Percentiles rank a stretch among this genome's conserved stretches.
Conservation (phyloP, 2,797 vertebrate species). For the Tokudaia tokunoshimensis region DNA sequence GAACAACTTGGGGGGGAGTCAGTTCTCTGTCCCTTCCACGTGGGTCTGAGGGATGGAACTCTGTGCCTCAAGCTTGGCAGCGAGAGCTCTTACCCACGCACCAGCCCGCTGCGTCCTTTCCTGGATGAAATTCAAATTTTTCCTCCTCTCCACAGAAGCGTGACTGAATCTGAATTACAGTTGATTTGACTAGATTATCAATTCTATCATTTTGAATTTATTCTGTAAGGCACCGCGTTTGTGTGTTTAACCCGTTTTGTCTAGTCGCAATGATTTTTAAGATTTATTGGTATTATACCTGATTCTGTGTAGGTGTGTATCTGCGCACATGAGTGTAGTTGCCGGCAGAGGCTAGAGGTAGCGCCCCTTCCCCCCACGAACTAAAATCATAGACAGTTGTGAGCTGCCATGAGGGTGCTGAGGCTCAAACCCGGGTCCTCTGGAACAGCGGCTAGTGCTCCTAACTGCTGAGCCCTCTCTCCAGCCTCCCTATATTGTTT, state of each 20-base stretch:
- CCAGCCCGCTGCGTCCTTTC: not conserved
- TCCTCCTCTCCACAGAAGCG: not conserved
- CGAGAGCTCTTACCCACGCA: not conserved
- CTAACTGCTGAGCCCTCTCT: not conserved
- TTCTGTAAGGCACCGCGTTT: constrained; percentile 44
- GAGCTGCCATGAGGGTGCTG: not conserved
- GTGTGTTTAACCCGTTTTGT: constrained; percentile 14
- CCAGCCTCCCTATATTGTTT: not conserved
- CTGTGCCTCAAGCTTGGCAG: too few relatives aligned
- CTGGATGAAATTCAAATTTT: not conserved
- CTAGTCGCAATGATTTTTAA: not conserved
- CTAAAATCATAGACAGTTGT: not conserved
- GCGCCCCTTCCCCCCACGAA: too few relatives aligned
- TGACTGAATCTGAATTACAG: constrained; percentile 30
- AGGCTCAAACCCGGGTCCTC: not conserved
- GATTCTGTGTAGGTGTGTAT: not conserved
- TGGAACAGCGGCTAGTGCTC: not conserved
- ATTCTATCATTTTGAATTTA: constrained; percentile 65
- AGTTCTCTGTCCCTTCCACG: not conserved
- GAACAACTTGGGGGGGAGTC: too few relatives aligned
- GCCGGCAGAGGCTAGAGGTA: not conserved
- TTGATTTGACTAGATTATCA: not conserved
- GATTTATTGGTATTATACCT: not conserved
- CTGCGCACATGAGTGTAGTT: not conserved
- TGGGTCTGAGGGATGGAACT: not conserved